Evolutionary conservation across 2,113 vertebrate genomes (phyloP), one percentile per base, ranked within the genome.

Genomic region (Myotis lucifugus): DNA sequence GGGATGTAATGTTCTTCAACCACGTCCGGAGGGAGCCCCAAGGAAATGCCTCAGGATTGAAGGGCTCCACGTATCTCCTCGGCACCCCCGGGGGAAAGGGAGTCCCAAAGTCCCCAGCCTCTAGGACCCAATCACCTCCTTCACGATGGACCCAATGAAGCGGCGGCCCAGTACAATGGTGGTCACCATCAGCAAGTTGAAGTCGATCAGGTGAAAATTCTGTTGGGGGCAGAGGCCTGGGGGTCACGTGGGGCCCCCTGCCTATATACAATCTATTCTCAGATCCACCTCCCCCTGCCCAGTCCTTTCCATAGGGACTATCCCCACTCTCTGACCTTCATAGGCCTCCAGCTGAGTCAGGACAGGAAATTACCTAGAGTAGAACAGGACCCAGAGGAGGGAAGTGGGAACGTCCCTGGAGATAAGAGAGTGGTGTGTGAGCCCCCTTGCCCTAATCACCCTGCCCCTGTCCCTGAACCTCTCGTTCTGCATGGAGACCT

Each of bases 181-280:
- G 0, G 99, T 99, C 98, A 99, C 99, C 6, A 99, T 98, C 98
- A 99, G 98, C 99, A 99, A 99, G 98, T 99, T 99, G 98, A 99
- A 99, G 98, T 99, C 99, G 52, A 99, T 99, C 27, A 99, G 99
- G 94, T 99, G 99, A 92, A 99, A 99, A 96, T 99, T 99, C 99
- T 99, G 98, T 21, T 73, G 91, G 13, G 97, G 93, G 92, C 90
- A 97, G 93, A 15, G 85, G 92, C 92, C 92, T 90, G 46, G 72
- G 81, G 88, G 88, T 98, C 95, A 97, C 9, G 0, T 11, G 90
- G 88, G 88, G 92, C 52, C 83, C 88, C 77, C 81, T 79, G 77
- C 59, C 82, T 90, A 83, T 3, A 83, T n/a, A 32, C 0, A 14
- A 27, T 40, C 54, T 93, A 93, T 88, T 96, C 50, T 85, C 42